Evolutionary conservation across 2,797 vertebrate genomes (phyloP), one percentile per base, ranked within the genome.

Genomic region (Etheostoma nigrum): DNA sequence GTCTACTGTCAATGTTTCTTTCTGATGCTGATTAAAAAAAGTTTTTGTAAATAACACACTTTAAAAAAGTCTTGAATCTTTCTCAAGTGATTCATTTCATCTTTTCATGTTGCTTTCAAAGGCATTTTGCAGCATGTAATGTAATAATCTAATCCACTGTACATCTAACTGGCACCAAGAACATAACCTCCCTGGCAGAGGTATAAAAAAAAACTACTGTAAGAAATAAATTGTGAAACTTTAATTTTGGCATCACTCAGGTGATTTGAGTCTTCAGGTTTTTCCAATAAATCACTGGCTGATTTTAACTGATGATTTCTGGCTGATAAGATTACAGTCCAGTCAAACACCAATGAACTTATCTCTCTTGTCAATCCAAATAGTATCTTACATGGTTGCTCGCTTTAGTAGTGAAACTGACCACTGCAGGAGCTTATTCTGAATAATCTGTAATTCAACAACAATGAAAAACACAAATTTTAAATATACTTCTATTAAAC

Each of bases 261-360:
- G 55, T 6, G 65, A 40, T 14, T 14, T 54, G 25, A 40, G 19
- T 25, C 19, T 44, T 63, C 4, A 1, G 9, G 44, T 25, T 68
- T 48, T 51, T 68, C 36, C 58, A 62, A 2, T 21, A 54, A 25
- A 72, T 23, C 58, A 52, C 51, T 2, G 48, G 53, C 36, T 47
- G 62, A 48, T 67, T 40, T 40, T 11, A 11, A 40, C 9, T 40
- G 36, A 40, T 40, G 10, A 40, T 40, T 61, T 42, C 27, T 47
- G 10, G 36, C 36, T 40, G 25, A 60, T 53, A 47, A 33, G 7
- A 14, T 42, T 40, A 18, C 6, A 16, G 23, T 70, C 30, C 30
- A 21, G 11, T 25, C 36, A 62, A 54, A 10, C 19, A 44, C 33
- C 16, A 19, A 30, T 0, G 8, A n/a, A 27, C 6, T 40, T 40